Conservation (phyloP, 2,113 vertebrate species). For the Notothenia rossii region DNA sequence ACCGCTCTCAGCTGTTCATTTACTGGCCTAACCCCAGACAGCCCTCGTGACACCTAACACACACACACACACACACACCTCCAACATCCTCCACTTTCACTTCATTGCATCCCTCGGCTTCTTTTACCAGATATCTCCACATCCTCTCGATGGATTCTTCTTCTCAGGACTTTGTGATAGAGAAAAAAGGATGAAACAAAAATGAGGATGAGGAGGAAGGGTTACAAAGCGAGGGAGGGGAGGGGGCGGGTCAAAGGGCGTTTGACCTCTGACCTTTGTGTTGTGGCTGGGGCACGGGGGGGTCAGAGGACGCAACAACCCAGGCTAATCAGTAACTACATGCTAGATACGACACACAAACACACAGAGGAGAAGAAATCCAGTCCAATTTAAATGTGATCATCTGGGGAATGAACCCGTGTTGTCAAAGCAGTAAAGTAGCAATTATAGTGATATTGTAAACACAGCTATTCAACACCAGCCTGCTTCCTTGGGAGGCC, state of each 20-base stretch:
- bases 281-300: conserved; percentile 59
- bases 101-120: conserved; percentile 17
- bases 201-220: conserved; percentile 50
- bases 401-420: conserved; percentile 24
- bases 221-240: conserved; percentile 44
- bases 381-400: conserved; percentile 7
- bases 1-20: conserved; percentile 87
- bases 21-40: conserved; percentile 80
- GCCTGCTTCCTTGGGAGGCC: background rate
- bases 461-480: conserved; percentile 1
- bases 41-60: conserved; percentile 63
- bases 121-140: conserved; percentile 9
- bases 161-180: background rate
- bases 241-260: conserved; percentile 52
- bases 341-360: conserved; percentile 33
- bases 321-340: conserved; percentile 79
- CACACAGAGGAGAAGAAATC: conserved; percentile 22
- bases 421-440: conserved; percentile 22
- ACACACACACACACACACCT: conserved; percentile 20
- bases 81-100: conserved; percentile 35
- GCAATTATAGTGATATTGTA: background rate
- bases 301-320: conserved; percentile 69
- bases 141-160: background rate
- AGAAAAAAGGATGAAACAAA: conserved; percentile 54
- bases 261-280: conserved; percentile 71